Conservation (phyloP, 1,140 invertebrate genomes). For the Stenopsyche tienmushanensis region DNA sequence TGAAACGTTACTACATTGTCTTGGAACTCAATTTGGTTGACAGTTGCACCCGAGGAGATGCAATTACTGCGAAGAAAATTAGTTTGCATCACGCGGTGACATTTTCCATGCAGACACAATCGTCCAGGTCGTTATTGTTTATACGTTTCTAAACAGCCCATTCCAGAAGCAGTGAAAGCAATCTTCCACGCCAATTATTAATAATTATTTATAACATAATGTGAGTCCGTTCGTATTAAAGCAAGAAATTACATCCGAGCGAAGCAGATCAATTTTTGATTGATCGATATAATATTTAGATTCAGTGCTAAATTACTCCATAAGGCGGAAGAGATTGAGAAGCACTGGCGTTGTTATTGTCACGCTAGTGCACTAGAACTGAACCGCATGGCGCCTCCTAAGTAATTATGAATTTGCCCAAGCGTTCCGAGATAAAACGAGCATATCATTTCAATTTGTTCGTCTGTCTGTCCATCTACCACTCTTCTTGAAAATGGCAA, state of each 20-base stretch:
- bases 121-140: constrained; percentile 25
- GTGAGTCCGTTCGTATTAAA: too few species aligned
- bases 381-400: constrained; percentile 1
- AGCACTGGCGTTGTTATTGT: neutral
- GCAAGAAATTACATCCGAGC: too few species aligned
- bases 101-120: constrained; percentile 37
- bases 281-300: too few species aligned
- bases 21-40: neutral
- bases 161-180: too few species aligned
- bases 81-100: constrained; percentile 35
- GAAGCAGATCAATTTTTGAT: too few species aligned
- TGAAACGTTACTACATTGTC: neutral
- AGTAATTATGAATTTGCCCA: neutral
- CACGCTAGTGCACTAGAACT: neutral
- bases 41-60: neutral
- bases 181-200: too few species aligned
- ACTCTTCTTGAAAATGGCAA: too few species aligned
- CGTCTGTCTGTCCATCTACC: neutral
- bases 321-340: neutral
- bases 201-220: too few species aligned
- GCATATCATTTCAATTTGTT: constrained; percentile 1
- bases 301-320: too few species aligned
- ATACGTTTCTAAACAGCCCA: neutral
- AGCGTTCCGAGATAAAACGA: neutral
- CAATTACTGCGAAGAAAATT: constrained; percentile 28